Evolutionary conservation across 92 coral and sea anemone species (phyloP).

Genomic region (Heteractis magnifica): DNA sequence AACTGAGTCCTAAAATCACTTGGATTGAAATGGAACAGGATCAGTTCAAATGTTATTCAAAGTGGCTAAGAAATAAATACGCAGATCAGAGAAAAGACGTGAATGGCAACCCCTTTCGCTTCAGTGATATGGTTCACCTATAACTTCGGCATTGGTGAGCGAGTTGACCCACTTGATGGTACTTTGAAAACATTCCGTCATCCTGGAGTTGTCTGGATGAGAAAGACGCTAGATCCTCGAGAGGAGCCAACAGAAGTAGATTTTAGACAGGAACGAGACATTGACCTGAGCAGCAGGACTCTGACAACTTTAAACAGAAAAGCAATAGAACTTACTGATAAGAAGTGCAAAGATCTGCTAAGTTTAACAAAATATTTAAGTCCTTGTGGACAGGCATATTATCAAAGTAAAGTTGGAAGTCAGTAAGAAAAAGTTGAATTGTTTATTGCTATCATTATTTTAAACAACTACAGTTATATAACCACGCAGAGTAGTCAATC

Average conservation of each 20-base stretch:
- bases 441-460: too few relatives aligned
- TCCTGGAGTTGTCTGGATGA: conserved; percentile 29
- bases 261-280: background rate
- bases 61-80: conserved; percentile 13
- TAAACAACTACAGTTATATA: too few relatives aligned
- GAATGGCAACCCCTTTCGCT: background rate
- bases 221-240: conserved; percentile 17
- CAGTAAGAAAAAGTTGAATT: too few relatives aligned
- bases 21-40: conserved; percentile 25
- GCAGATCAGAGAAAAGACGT: conserved; percentile 12
- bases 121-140: conserved; percentile 21
- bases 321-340: conserved; percentile 1
- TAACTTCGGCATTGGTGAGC: conserved; percentile 38
- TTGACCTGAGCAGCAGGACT: background rate
- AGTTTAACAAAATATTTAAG: conserved; percentile 10
- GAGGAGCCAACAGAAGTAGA: conserved; percentile 18
- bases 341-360: conserved; percentile 12
- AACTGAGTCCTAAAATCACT: background rate
- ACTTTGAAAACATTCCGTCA: conserved; percentile 15
- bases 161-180: conserved; percentile 24
- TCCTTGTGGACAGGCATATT: conserved; percentile 12
- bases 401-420: background rate
- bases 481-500: too few relatives aligned
- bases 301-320: background rate
- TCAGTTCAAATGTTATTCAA: background rate